Evolutionary conservation across 2,113 vertebrate species (phyloP).

Genomic region (Gallinago jamesoni): DNA sequence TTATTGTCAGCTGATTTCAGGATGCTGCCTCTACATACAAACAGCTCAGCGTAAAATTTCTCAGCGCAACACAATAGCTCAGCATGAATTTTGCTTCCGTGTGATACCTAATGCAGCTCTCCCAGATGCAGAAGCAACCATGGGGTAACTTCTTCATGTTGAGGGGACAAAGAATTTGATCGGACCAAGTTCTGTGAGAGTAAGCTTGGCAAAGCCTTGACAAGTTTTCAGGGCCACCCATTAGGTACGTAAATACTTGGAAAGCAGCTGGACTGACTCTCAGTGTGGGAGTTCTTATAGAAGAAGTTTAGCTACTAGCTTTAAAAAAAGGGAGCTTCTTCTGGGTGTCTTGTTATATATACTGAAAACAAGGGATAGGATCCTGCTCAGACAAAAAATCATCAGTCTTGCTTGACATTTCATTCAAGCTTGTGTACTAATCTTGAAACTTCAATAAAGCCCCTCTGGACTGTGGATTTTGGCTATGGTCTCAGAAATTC

Average conservation of each 20-base stretch:
- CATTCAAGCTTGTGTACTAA: not conserved
- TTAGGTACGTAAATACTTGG: not conserved
- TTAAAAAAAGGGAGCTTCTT: not conserved
- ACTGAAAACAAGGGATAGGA: not conserved
- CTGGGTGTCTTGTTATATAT: not conserved
- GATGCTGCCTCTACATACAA: not conserved
- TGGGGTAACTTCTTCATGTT: fast-evolving
- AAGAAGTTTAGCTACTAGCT: not conserved
- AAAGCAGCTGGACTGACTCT: not conserved
- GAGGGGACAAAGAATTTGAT: not conserved
- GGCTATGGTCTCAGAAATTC: not conserved
- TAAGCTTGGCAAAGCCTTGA: not conserved
- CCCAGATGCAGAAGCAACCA: not conserved
- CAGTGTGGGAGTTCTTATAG: not conserved
- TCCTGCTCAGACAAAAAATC: not conserved
- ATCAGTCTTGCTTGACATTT: not conserved
- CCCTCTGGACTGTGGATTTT: not conserved
- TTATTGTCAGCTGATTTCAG: not conserved
- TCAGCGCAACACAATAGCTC: not conserved
- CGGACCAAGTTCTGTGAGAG: not conserved
- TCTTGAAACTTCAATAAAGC: not conserved
- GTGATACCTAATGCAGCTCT: not conserved
- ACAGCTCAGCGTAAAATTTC: not conserved
- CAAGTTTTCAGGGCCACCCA: not conserved
- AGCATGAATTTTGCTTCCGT: not conserved